Evolutionary conservation across 2,888 invertebrate genomes (phyloP).

Genomic region (Pseudococcus viburni): DNA sequence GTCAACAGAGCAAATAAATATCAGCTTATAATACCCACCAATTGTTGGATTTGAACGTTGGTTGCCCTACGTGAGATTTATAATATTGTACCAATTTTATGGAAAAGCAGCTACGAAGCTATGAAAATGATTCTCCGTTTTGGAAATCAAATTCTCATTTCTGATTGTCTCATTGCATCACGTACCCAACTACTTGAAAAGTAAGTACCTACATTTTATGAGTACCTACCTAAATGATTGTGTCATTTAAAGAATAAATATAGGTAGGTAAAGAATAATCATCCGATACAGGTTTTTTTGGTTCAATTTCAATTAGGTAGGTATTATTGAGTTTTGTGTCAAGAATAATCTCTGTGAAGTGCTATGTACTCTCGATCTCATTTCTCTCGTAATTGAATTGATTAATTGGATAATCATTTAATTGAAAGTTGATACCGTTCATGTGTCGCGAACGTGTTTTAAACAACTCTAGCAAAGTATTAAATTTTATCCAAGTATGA

Average conservation of each 20-base stretch:
- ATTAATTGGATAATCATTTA: constrained; percentile 12
- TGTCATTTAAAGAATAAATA: not conserved
- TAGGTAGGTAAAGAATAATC: not conserved
- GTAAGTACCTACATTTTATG: not conserved
- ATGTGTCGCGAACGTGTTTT: not conserved
- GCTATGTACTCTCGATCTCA: not conserved
- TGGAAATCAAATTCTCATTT: not conserved
- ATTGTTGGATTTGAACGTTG: too few relatives aligned
- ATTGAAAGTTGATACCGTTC: not conserved
- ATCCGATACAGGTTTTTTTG: not conserved
- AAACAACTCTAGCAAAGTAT: not conserved
- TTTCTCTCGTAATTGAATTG: constrained; percentile 18
- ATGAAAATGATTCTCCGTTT: not conserved
- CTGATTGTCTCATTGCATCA: not conserved
- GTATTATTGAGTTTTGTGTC: not conserved
- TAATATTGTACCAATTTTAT: not conserved
- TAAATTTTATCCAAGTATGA: not conserved
- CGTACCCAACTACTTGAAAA: not conserved
- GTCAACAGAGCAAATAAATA: too few relatives aligned
- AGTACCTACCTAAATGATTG: not conserved
- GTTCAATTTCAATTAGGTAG: constrained; percentile 11
- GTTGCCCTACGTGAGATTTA: too few relatives aligned
- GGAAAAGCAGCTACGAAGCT: not conserved
- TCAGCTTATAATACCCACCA: too few relatives aligned
- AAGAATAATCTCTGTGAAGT: constrained; percentile 1